phyloP scores from a whole-genome alignment of 1,140 invertebrate species.

The Ylistrum balloti region DNA sequence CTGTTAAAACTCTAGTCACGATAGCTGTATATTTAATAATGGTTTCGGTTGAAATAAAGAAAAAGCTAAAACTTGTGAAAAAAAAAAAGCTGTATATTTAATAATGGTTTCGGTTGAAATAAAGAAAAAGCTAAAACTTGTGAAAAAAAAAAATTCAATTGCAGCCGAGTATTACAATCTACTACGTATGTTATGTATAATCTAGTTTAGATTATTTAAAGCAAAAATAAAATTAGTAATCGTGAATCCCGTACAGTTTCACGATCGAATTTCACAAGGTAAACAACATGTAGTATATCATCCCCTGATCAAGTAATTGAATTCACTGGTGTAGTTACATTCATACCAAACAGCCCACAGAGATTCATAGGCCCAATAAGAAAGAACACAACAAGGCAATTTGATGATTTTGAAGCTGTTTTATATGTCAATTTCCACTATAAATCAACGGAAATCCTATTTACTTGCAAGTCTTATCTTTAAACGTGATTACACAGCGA shows the following conservation, averaged over 20 bases:
- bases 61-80: no score
- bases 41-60: no score
- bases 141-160: no score
- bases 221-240: not conserved
- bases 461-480: not conserved
- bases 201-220: not conserved
- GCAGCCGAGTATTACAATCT: not conserved
- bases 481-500: not conserved
- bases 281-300: not conserved
- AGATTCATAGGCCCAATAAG: not conserved
- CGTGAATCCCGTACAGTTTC: not conserved
- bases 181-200: not conserved
- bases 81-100: no score
- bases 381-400: not conserved
- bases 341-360: not conserved
- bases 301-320: not conserved
- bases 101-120: no score
- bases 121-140: no score
- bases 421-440: not conserved
- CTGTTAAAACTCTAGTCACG: no score
- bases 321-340: not conserved
- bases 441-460: not conserved
- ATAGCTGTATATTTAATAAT: no score
- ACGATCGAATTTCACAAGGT: not conserved
- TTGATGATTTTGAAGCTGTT: not conserved